Percentiles rank a stretch among this genome's conserved stretches.
Evolutionary conservation across 2,888 invertebrate genomes (phyloP).

Genomic region (Theristus sp.): DNA sequence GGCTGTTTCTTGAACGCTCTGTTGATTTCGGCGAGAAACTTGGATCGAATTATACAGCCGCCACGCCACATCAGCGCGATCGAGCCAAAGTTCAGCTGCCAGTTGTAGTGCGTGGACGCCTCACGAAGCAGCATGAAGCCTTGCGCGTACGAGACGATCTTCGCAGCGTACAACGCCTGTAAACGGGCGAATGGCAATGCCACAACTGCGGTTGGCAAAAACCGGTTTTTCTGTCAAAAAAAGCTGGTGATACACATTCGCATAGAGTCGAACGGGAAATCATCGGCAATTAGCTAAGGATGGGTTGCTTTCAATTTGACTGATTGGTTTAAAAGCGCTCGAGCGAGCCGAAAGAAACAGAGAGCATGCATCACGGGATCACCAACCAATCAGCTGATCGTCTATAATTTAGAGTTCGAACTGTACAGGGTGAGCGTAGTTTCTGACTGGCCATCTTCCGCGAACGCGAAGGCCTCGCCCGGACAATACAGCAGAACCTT

Average conservation of each 20-base stretch:
- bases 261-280: too few relatives aligned
- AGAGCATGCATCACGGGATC: too few relatives aligned
- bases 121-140: slow-evolving; percentile 42
- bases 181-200: slow-evolving; percentile 5
- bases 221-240: background rate
- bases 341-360: too few relatives aligned
- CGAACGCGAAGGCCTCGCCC: too few relatives aligned
- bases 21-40: slow-evolving; percentile 72
- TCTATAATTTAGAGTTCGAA: too few relatives aligned
- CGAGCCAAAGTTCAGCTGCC: slow-evolving; percentile 38
- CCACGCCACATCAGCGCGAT: slow-evolving; percentile 97
- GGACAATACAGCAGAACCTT: too few relatives aligned
- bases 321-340: too few relatives aligned
- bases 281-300: too few relatives aligned
- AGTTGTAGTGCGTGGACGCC: slow-evolving; percentile 27
- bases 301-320: too few relatives aligned
- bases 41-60: slow-evolving; percentile 41
- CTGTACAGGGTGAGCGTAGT: too few relatives aligned
- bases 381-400: too few relatives aligned
- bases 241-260: background rate
- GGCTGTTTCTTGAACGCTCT: slow-evolving; percentile 76
- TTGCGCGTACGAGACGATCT: slow-evolving; percentile 95
- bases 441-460: too few relatives aligned
- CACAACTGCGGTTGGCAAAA: background rate
- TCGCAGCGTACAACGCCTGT: slow-evolving; percentile 82